Base-by-base conservation (phyloP, 2,797 vertebrate species). In the Rhinichthys osculus region DNA sequence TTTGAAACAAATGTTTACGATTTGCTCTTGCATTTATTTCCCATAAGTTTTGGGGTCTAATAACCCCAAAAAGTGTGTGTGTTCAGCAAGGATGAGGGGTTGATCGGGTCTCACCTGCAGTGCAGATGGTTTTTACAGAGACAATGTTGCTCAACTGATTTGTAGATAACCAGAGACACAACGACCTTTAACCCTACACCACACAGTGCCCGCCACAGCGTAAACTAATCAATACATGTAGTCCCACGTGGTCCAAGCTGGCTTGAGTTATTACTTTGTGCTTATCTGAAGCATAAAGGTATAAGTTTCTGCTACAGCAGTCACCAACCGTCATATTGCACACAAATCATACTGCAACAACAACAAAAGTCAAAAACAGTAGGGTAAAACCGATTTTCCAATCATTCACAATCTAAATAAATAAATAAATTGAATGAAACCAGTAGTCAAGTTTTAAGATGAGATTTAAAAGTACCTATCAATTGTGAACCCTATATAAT, bases 121-220 rank as follows among this genome's bases (percentile, higher is more conserved):
- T 88, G 90, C 94, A 95, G 94, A 95, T 94, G 94, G 93, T 92
- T 90, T 90, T 85, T 91, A 92, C 90, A 73, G 89, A 90, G 85
- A 88, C n/a, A 82, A 88, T 83, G 91, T 92, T 93, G 90, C 83
- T 71, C 3, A 91, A 89, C 92, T 85, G 92, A 91, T 92, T 78
- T 81, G 82, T 50, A 86, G 74, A 90, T 94, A 93, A 95, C 94
- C 94, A 90, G 90, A 90, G 71, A 90, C 88, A 92, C 88, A 88
- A 91, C 87, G 87, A 88, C 93, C 90, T 90, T 94, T 92, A 92
- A 93, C 93, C 93, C 91, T n/a, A 54, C 69, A 85, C 70, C 86
- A 81, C 87, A 85, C 88, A 81, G 81, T 89, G 92, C 90, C 88
- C 92, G 91, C 91, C 91, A 92, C 92, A 93, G 89, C 91, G 91